phyloP scores from a whole-genome alignment of 2,888 invertebrate species.

The Tryphoninae sp. region DNA sequence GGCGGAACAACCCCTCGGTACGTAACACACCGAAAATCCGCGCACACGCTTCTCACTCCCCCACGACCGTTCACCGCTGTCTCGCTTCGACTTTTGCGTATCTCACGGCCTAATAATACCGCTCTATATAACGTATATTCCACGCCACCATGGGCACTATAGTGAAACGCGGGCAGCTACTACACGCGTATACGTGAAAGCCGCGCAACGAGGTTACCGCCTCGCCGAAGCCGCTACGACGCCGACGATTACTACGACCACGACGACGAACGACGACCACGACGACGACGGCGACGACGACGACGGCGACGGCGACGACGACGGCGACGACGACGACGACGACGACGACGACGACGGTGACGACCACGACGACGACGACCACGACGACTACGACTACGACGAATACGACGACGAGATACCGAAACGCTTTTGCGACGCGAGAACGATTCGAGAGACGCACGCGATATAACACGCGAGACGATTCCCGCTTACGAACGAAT shows the following conservation, averaged over 20 bases:
- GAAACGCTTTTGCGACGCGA: conserved; percentile 46
- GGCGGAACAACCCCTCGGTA: conserved; percentile 72
- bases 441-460: conserved; percentile 49
- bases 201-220: conserved; percentile 52
- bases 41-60: conserved; percentile 57
- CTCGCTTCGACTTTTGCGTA: conserved; percentile 53
- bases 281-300: conserved; percentile 65
- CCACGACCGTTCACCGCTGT: conserved; percentile 41
- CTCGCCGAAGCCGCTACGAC: conserved; percentile 47
- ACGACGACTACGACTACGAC: conserved; percentile 70
- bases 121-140: conserved; percentile 75
- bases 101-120: conserved; percentile 77
- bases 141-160: conserved; percentile 78
- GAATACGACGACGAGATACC: conserved; percentile 55
- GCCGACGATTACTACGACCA: conserved; percentile 59
- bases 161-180: conserved; percentile 50
- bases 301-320: conserved; percentile 66
- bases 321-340: conserved; percentile 65
- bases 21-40: conserved; percentile 49
- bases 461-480: conserved; percentile 66
- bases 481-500: conserved; percentile 2
- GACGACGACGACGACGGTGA: conserved; percentile 59
- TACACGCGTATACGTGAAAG: conserved; percentile 56
- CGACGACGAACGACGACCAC: conserved; percentile 70
- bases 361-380: conserved; percentile 66